phyloP scores from a whole-genome alignment of 2,888 invertebrate genomes.

The Lithophane socia region DNA sequence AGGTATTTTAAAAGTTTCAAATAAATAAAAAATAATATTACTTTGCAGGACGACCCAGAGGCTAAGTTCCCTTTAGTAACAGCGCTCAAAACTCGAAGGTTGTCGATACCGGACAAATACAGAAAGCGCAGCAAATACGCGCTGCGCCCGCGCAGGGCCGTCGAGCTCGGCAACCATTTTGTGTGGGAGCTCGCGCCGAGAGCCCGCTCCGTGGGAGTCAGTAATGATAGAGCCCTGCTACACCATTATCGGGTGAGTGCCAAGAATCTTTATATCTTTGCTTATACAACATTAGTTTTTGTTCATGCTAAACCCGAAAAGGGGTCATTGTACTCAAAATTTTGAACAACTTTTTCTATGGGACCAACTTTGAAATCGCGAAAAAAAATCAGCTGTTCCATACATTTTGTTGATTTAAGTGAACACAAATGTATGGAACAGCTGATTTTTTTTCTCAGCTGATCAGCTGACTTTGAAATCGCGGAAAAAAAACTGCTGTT shows the following conservation, averaged over 20 bases:
- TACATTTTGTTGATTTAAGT: too few species aligned
- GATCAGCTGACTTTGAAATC: too few species aligned
- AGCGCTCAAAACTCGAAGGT: slow-evolving; percentile 94
- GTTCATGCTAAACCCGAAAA: too few species aligned
- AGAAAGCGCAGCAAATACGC: slow-evolving; percentile 98
- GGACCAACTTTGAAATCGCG: too few species aligned
- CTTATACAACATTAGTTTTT: too few species aligned
- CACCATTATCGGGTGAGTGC: slow-evolving; percentile 86
- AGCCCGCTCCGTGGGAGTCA: slow-evolving; percentile 94
- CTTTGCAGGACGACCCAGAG: slow-evolving; percentile 84
- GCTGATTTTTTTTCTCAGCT: too few species aligned
- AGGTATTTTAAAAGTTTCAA: background rate
- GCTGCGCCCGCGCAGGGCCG: slow-evolving; percentile 95
- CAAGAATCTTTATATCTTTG: too few species aligned
- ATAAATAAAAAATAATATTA: background rate
- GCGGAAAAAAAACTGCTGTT: too few species aligned
- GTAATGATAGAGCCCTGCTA: slow-evolving; percentile 95
- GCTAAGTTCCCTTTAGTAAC: slow-evolving; percentile 92
- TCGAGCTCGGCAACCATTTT: slow-evolving; percentile 98
- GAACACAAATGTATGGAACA: too few species aligned
- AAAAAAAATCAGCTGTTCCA: too few species aligned
- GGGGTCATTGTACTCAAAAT: too few species aligned
- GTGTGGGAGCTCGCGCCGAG: slow-evolving; percentile 97
- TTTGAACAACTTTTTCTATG: too few species aligned
- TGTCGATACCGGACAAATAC: slow-evolving; percentile 96